A percentile compares a stretch with the other conserved stretches of the same genome.
These are phyloP conservation scores for Coenonympha arcania DNA, from an alignment of 2,888 invertebrate species.

Conservation along the genomic window DNA sequence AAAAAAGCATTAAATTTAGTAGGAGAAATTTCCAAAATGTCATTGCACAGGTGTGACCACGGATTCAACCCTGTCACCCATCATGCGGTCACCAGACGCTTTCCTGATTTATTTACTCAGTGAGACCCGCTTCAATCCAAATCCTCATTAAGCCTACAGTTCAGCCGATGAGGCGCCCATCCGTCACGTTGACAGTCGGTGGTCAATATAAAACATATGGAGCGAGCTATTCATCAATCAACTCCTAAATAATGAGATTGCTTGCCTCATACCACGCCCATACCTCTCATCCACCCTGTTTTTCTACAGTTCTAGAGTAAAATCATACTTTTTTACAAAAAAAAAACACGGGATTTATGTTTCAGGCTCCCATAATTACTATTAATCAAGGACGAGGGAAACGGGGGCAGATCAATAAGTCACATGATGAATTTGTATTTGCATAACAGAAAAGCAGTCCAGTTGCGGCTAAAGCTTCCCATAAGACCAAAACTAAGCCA, in stretches of 20 bases:
- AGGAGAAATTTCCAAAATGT: too few species aligned
- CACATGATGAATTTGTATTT: too few species aligned
- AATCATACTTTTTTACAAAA: too few species aligned
- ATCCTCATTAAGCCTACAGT: neutral
- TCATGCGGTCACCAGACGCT: neutral
- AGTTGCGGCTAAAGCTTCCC: too few species aligned
- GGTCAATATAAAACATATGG: constrained; percentile 1
- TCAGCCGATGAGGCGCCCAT: neutral
- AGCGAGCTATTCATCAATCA: constrained; percentile 3
- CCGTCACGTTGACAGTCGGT: neutral
- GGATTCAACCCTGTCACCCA: neutral
- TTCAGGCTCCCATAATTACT: too few species aligned
- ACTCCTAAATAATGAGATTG: neutral
- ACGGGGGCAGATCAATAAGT: too few species aligned
- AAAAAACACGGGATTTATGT: too few species aligned
- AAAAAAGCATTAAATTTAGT: too few species aligned
- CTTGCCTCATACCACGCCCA: neutral
- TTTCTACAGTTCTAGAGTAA: too few species aligned
- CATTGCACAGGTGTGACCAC: neutral
- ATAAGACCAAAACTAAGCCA: too few species aligned
- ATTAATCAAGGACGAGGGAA: too few species aligned
- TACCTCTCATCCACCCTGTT: neutral
- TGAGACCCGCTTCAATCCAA: neutral
- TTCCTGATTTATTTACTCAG: neutral
- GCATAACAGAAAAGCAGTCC: too few species aligned